A percentile compares a stretch with the other conserved stretches of the same genome.
Evolutionary conservation across 2,797 vertebrate species (phyloP).

Genomic region (Kryptolebias ocellatus): DNA sequence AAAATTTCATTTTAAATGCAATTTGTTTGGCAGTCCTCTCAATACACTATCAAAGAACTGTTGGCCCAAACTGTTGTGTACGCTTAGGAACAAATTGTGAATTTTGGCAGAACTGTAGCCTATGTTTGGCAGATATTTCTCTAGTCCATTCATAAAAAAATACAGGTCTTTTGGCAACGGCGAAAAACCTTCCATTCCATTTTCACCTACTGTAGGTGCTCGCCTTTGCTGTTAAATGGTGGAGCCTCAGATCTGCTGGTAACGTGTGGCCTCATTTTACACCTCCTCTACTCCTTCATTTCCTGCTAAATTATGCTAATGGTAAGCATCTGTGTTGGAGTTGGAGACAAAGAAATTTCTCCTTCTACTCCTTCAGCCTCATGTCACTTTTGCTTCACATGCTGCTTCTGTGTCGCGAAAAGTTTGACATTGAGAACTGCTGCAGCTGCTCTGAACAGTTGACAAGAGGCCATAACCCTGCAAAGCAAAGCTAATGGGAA

Average conservation of each 20-base stretch:
- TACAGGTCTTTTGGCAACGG: conserved; percentile 74
- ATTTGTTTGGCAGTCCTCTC: conserved; percentile 21
- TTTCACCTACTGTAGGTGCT: conserved; percentile 80
- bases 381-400: conserved; percentile 65
- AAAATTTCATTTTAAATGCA: conserved; percentile 9
- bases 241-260: conserved; percentile 64
- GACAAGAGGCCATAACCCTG: too few species aligned
- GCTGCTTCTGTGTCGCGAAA: conserved; percentile 54
- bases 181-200: conserved; percentile 74
- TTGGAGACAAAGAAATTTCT: conserved; percentile 76
- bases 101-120: conserved; percentile 69
- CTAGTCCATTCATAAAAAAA: conserved; percentile 75
- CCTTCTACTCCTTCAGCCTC: conserved; percentile 68
- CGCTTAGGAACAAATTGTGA: conserved; percentile 61
- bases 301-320: conserved; percentile 83
- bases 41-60: conserved; percentile 25
- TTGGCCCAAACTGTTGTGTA: conserved; percentile 44
- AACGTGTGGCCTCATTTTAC: conserved; percentile 80
- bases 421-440: conserved; percentile 46
- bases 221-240: conserved; percentile 72
- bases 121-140: conserved; percentile 74
- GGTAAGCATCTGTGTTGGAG: conserved; percentile 76
- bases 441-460: too few species aligned
- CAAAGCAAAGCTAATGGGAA: too few species aligned
- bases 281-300: conserved; percentile 73